These are phyloP conservation scores for Dromococcyx pavoninus DNA, from an alignment of 2,797 vertebrate species.

Conservation along the genomic window DNA sequence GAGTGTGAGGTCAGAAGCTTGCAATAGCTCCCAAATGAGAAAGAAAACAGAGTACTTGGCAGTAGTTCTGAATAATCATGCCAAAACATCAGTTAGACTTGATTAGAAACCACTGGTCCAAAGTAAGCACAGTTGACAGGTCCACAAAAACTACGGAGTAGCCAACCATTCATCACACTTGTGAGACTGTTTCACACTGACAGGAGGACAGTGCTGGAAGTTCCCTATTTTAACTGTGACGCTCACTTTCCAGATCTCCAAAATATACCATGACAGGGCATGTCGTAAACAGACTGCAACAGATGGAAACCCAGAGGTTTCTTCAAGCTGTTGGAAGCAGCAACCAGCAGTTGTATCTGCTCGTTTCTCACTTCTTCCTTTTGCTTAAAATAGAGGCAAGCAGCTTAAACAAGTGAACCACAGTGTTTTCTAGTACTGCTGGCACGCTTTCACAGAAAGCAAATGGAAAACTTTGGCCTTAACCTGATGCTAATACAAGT, in stretches of 20 bases:
- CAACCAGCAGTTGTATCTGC: neutral
- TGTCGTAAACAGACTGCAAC: neutral
- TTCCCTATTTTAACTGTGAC: neutral
- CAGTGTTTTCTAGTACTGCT: neutral
- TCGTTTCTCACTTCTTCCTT: neutral
- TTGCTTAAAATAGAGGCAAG: neutral
- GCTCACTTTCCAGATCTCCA: neutral
- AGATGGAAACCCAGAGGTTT: neutral
- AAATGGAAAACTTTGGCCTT: neutral
- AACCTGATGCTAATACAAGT: neutral
- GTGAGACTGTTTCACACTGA: neutral
- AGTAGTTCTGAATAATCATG: neutral
- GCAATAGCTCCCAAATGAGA: neutral
- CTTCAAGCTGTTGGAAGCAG: neutral
- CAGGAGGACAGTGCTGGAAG: neutral
- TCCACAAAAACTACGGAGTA: neutral
- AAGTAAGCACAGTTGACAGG: neutral
- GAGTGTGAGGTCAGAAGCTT: neutral
- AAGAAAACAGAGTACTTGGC: neutral
- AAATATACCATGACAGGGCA: neutral
- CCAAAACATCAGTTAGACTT: neutral
- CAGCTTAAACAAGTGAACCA: neutral
- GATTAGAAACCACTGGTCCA: neutral
- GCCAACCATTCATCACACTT: neutral
- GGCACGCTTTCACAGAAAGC: neutral